Evolutionary conservation across 2,888 invertebrate species (phyloP).

Genomic region (Drosophila antonietae): DNA sequence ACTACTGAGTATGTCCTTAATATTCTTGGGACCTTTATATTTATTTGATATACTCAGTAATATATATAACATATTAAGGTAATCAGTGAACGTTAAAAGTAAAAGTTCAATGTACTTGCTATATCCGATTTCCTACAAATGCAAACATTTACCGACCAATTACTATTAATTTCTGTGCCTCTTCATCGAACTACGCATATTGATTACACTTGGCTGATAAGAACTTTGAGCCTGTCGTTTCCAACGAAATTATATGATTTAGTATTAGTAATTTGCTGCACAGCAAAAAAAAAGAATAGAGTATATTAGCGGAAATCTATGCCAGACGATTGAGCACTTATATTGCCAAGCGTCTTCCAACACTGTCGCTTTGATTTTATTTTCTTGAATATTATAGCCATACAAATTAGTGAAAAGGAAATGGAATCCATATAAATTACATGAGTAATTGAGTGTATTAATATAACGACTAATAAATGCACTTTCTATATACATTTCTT

Average conservation of each 20-base stretch:
- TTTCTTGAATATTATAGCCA: constrained; percentile 19
- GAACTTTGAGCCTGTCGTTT: constrained; percentile 29
- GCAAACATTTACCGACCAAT: constrained; percentile 16
- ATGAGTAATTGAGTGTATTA: not conserved
- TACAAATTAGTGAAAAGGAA: constrained; percentile 9
- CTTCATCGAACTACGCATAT: constrained; percentile 4
- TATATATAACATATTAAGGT: not conserved
- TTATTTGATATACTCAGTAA: not conserved
- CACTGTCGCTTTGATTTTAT: constrained; percentile 21
- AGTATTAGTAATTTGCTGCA: constrained; percentile 3
- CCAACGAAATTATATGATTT: constrained; percentile 13
- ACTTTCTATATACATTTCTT: not conserved
- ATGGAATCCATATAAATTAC: constrained; percentile 5
- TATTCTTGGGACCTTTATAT: too few species aligned
- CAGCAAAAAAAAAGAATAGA: not conserved
- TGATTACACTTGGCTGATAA: constrained; percentile 42
- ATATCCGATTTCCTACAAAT: not conserved
- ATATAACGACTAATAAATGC: not conserved
- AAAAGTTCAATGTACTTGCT: not conserved
- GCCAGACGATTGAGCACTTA: constrained; percentile 35
- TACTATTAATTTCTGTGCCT: constrained; percentile 17
- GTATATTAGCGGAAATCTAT: constrained; percentile 28
- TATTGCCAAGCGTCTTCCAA: constrained; percentile 12
- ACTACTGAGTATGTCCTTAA: not conserved
- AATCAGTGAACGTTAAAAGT: not conserved